Evolutionary conservation across 1,140 invertebrate species (phyloP).

Genomic region (Rhyzopertha dominica): DNA sequence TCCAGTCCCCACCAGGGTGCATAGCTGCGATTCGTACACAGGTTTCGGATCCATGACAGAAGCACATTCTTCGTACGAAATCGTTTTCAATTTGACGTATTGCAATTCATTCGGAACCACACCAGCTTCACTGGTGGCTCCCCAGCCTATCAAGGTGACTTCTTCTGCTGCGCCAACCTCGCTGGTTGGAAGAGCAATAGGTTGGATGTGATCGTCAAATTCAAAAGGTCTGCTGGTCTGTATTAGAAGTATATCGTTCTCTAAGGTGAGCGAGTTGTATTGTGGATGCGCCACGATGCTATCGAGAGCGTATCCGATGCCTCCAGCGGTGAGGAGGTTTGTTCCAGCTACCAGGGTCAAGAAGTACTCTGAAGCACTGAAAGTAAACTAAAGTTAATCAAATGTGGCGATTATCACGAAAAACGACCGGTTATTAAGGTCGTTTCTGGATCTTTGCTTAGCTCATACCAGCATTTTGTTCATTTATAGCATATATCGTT

Average conservation of each 20-base stretch:
- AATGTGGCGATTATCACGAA: no score
- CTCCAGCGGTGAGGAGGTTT: neutral
- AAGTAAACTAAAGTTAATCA: no score
- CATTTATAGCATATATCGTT: no score
- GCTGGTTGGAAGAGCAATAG: no score
- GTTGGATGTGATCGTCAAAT: slow-evolving; percentile 2
- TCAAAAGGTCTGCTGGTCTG: slow-evolving; percentile 4
- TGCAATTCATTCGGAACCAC: slow-evolving; percentile 53
- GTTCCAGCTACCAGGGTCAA: neutral
- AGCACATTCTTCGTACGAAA: slow-evolving; percentile 51
- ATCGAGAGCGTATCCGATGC: neutral
- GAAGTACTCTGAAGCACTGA: no score
- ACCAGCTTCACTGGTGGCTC: no score
- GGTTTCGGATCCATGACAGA: no score
- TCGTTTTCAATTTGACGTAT: slow-evolving; percentile 50
- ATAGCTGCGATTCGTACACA: no score
- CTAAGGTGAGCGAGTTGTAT: neutral
- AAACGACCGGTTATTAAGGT: no score
- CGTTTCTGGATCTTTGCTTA: no score
- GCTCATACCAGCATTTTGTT: no score
- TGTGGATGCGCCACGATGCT: neutral
- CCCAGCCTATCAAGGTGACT: neutral
- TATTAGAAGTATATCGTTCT: slow-evolving; percentile 6
- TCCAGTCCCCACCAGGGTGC: slow-evolving; percentile 52
- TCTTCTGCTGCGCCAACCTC: neutral